phyloP scores from a whole-genome alignment of 1,140 invertebrate species.

The Dendroctonus valens region DNA sequence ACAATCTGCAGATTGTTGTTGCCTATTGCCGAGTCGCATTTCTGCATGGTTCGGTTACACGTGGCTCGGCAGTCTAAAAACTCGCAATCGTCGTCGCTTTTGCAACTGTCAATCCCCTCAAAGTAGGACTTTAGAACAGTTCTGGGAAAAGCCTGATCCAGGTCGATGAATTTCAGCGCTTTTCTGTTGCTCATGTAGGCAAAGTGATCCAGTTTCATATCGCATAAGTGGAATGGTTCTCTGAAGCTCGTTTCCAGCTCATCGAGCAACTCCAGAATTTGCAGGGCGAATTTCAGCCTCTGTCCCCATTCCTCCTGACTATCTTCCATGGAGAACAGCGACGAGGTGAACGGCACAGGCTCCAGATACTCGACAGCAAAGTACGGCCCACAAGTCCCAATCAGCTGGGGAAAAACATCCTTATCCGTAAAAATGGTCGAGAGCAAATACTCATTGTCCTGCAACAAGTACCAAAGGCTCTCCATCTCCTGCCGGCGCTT shows the following conservation, averaged over 20 bases:
- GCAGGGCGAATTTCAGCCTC: slow-evolving; percentile 56
- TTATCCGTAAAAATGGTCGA: slow-evolving; percentile 59
- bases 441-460: slow-evolving; percentile 66
- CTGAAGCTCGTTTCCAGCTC: slow-evolving; percentile 57
- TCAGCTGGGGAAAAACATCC: slow-evolving; percentile 63
- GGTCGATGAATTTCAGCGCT: slow-evolving; percentile 60
- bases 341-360: slow-evolving; percentile 44
- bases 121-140: slow-evolving; percentile 52
- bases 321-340: slow-evolving; percentile 44
- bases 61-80: slow-evolving; percentile 64
- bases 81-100: slow-evolving; percentile 61
- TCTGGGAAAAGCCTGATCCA: slow-evolving; percentile 57
- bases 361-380: slow-evolving; percentile 62
- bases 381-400: slow-evolving; percentile 62
- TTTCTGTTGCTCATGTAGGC: slow-evolving; percentile 56
- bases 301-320: slow-evolving; percentile 53
- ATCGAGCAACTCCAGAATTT: slow-evolving; percentile 62
- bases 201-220: slow-evolving; percentile 67
- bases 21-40: slow-evolving; percentile 55
- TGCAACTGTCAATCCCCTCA: slow-evolving; percentile 52
- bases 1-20: slow-evolving; percentile 67
- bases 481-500: slow-evolving; percentile 58
- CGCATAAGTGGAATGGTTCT: slow-evolving; percentile 63
- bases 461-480: slow-evolving; percentile 61
- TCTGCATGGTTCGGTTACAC: slow-evolving; percentile 54